Conservation (phyloP, 1,140 invertebrate species). For the Lordiphosa clarofinis region DNA sequence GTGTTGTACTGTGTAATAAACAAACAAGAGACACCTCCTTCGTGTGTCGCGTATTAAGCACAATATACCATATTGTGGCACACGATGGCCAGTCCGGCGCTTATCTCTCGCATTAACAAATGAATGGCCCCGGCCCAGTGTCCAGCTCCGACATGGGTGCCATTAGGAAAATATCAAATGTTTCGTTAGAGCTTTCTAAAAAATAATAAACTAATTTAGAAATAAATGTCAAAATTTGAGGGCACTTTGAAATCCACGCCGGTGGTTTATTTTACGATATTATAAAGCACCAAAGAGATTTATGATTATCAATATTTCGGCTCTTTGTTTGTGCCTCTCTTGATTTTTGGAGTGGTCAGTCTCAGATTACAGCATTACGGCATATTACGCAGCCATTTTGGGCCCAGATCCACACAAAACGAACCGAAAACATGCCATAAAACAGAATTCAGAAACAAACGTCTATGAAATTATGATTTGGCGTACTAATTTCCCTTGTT, state of each 20-base stretch:
- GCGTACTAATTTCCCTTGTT: slow-evolving; percentile 67
- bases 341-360: slow-evolving; percentile 18
- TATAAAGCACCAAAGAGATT: slow-evolving; percentile 48
- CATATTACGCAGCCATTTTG: slow-evolving; percentile 27
- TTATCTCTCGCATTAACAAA: slow-evolving; percentile 71
- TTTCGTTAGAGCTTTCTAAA: slow-evolving; percentile 59
- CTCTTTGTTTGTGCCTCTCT: background rate
- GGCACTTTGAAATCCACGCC: slow-evolving; percentile 33
- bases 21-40: slow-evolving; percentile 29
- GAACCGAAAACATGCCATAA: slow-evolving; percentile 23
- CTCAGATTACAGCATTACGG: slow-evolving; percentile 22
- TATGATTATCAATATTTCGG: slow-evolving; percentile 35
- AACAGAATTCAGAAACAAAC: slow-evolving; percentile 40
- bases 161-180: slow-evolving; percentile 64
- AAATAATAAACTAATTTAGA: slow-evolving; percentile 50
- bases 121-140: slow-evolving; percentile 62
- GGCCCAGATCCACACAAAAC: slow-evolving; percentile 17
- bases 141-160: slow-evolving; percentile 29
- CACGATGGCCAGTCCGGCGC: slow-evolving; percentile 3
- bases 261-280: slow-evolving; percentile 61
- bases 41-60: slow-evolving; percentile 7
- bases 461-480: slow-evolving; percentile 73
- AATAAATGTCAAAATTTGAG: slow-evolving; percentile 66
- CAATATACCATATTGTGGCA: slow-evolving; percentile 1
- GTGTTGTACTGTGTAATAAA: too few relatives aligned